These are phyloP conservation scores for Pegoplata infirma DNA, from an alignment of 2,888 invertebrate species.

Conservation along the genomic window DNA sequence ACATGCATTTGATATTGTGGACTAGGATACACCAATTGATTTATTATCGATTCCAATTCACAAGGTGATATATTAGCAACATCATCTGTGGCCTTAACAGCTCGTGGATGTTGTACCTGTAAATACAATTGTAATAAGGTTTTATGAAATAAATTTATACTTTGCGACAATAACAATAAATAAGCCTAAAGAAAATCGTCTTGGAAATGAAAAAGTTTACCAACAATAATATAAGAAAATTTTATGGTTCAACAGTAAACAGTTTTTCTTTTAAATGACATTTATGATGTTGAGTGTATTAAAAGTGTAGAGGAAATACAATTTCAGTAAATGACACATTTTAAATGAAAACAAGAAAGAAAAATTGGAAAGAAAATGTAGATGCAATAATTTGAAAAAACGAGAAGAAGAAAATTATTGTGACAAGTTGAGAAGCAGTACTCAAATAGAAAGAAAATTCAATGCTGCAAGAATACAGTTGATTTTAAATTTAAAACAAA, in stretches of 20 bases:
- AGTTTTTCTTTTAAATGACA: not conserved
- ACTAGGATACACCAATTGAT: constrained; percentile 76
- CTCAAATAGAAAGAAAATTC: not conserved
- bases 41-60: constrained; percentile 76
- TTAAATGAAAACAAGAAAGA: not conserved
- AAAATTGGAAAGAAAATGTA: not conserved
- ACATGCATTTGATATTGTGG: constrained; percentile 77
- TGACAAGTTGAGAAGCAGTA: not conserved
- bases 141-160: not conserved
- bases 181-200: not conserved
- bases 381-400: not conserved
- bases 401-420: not conserved
- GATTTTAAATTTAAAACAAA: too few relatives aligned
- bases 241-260: constrained; percentile 8
- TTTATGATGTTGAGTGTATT: not conserved
- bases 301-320: not conserved
- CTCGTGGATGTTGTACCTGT: constrained; percentile 73
- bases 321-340: not conserved
- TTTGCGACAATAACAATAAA: not conserved
- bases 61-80: constrained; percentile 74
- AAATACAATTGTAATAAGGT: constrained; percentile 23
- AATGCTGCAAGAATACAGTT: not conserved
- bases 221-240: not conserved
- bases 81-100: constrained; percentile 71
- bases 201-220: not conserved